Evolutionary conservation across 2,888 invertebrate species (phyloP).

Genomic region (Chaitophorus viminalis): DNA sequence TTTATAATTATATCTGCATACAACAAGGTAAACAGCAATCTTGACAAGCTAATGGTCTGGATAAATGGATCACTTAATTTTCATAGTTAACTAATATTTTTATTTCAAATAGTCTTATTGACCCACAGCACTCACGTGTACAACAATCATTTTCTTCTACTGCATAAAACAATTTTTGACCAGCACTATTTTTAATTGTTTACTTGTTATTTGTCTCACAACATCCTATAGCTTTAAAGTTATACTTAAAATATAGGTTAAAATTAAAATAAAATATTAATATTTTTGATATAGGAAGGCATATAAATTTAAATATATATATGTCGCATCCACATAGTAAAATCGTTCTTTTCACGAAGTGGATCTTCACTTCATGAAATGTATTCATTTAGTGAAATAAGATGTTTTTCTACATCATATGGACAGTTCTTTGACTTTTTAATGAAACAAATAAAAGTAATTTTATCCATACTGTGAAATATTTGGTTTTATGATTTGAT

Average conservation of each 20-base stretch:
- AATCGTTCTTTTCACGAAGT: too few relatives aligned
- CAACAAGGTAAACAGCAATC: constrained; percentile 90
- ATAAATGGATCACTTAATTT: constrained; percentile 86
- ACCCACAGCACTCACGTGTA: constrained; percentile 85
- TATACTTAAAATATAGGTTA: neutral
- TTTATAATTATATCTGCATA: constrained; percentile 71
- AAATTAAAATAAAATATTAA: neutral
- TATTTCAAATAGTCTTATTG: constrained; percentile 85
- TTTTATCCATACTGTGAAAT: too few relatives aligned
- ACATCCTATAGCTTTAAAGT: constrained; percentile 78
- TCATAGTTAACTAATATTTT: constrained; percentile 83
- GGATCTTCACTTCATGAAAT: too few relatives aligned
- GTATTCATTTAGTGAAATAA: too few relatives aligned
- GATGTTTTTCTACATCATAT: too few relatives aligned
- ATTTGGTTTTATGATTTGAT: too few relatives aligned
- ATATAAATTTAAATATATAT: too few relatives aligned
- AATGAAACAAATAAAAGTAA: too few relatives aligned
- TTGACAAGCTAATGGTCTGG: constrained; percentile 83
- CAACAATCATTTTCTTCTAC: constrained; percentile 87
- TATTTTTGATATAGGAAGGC: too few relatives aligned
- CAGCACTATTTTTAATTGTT: constrained; percentile 80
- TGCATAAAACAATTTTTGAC: constrained; percentile 83
- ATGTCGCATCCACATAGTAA: too few relatives aligned
- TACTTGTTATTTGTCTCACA: constrained; percentile 93
- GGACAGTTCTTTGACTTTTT: too few relatives aligned